Conservation (phyloP, 2,797 vertebrate species). For the Characodon lateralis region DNA sequence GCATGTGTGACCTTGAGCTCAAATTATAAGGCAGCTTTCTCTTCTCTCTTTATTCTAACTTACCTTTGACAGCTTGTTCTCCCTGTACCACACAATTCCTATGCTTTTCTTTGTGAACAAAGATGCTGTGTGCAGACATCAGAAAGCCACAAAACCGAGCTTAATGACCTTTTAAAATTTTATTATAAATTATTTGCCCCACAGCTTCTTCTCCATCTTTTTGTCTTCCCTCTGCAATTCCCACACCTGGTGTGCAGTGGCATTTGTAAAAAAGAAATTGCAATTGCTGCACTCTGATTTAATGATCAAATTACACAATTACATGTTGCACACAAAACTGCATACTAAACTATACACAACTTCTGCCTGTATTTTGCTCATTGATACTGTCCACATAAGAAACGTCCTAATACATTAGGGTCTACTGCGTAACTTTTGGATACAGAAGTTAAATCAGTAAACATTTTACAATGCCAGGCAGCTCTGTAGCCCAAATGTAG, state of each 20-base stretch:
- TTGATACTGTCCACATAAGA: background rate
- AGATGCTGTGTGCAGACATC: background rate
- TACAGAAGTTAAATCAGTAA: conserved; percentile 9
- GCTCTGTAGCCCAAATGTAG: conserved; percentile 3
- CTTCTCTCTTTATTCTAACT: conserved; percentile 2
- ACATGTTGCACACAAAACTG: conserved; percentile 8
- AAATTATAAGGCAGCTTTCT: conserved; percentile 17
- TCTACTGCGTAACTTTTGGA: background rate
- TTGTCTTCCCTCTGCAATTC: conserved; percentile 8
- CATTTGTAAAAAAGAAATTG: conserved; percentile 29
- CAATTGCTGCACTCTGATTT: conserved; percentile 14
- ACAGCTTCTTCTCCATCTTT: conserved; percentile 31
- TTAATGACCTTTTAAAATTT: conserved; percentile 17
- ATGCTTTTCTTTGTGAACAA: background rate
- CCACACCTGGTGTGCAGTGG: conserved; percentile 7
- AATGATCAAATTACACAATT: conserved; percentile 34
- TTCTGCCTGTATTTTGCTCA: conserved; percentile 1
- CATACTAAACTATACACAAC: conserved; percentile 42
- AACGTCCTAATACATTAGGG: background rate
- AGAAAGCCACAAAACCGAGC: conserved; percentile 9
- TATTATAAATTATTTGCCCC: conserved; percentile 43
- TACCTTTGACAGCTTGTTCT: background rate
- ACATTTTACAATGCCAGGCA: conserved; percentile 8
- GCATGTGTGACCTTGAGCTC: conserved; percentile 49
- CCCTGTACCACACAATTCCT: conserved; percentile 14